A percentile compares a stretch with the other conserved stretches of the same genome.
Evolutionary conservation across 2,797 vertebrate species (phyloP).

Genomic region (Pelodytes ibericus): DNA sequence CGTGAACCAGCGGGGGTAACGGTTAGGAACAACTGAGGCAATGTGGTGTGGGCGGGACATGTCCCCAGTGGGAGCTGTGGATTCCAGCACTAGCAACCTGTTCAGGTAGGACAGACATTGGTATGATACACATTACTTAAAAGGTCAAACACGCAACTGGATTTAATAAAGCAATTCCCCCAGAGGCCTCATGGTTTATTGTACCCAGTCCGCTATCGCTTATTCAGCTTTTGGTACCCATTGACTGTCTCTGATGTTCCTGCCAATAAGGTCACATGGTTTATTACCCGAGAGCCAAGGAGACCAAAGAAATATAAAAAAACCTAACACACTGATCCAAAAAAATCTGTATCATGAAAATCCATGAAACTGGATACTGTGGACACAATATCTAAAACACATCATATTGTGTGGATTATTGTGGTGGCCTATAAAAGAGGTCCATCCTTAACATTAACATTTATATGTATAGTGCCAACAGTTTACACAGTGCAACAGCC

Average conservation of each 20-base stretch:
- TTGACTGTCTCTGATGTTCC: background rate
- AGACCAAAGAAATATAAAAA: background rate
- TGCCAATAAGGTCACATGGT: background rate
- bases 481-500: no score
- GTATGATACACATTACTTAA: background rate
- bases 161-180: constrained; percentile 7
- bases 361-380: no score
- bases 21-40: constrained; percentile 91
- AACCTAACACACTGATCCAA: background rate
- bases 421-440: no score
- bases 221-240: background rate
- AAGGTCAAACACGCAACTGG: background rate
- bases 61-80: constrained; percentile 82
- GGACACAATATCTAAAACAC: no score
- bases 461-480: no score
- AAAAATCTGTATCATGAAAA: background rate
- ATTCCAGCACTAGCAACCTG: constrained; percentile 95
- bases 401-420: no score
- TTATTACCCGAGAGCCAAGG: background rate
- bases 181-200: background rate
- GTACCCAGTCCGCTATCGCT: constrained; percentile 12
- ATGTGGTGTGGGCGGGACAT: constrained; percentile 91
- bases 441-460: no score
- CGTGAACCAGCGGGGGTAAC: constrained; percentile 97
- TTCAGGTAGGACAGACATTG: constrained; percentile 51